A percentile compares a stretch with the other conserved stretches of the same genome.
phyloP scores from a whole-genome alignment of 1,140 invertebrate species.

The Aphaenogaster floridana region DNA sequence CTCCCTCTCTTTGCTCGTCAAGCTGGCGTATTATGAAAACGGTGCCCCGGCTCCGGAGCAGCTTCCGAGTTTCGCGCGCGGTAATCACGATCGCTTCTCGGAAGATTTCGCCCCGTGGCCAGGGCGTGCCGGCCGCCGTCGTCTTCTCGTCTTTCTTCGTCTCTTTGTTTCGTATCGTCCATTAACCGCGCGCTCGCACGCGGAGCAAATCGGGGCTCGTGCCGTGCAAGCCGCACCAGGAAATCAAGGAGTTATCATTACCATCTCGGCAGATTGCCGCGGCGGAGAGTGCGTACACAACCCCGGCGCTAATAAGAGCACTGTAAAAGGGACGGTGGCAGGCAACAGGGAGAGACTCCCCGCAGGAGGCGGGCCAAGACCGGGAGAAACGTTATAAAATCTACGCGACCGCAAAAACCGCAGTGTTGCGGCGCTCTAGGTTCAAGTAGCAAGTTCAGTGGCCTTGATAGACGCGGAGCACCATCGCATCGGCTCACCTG shows the following conservation, averaged over 20 bases:
- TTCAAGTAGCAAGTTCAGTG: slow-evolving; percentile 82
- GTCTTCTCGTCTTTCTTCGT: slow-evolving; percentile 59
- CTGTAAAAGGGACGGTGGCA: slow-evolving; percentile 55
- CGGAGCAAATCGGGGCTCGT: slow-evolving; percentile 72
- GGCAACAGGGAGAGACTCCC: background rate
- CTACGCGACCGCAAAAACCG: slow-evolving; percentile 79
- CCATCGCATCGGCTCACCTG: background rate
- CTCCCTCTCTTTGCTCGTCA: background rate
- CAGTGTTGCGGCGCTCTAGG: slow-evolving; percentile 71
- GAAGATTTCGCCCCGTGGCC: slow-evolving; percentile 75
- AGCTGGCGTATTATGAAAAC: slow-evolving; percentile 65
- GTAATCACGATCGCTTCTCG: slow-evolving; percentile 72
- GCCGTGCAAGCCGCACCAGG: slow-evolving; percentile 79
- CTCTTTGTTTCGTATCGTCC: slow-evolving; percentile 72
- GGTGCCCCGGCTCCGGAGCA: slow-evolving; percentile 60
- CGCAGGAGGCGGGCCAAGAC: slow-evolving; percentile 18
- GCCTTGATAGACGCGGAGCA: slow-evolving; percentile 73
- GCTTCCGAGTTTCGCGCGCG: slow-evolving; percentile 75
- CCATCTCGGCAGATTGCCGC: slow-evolving; percentile 73
- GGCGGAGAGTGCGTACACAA: slow-evolving; percentile 60
- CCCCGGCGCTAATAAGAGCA: slow-evolving; percentile 73
- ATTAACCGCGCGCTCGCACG: slow-evolving; percentile 67
- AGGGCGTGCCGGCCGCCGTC: slow-evolving; percentile 66
- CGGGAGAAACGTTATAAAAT: slow-evolving; percentile 79
- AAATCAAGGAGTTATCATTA: slow-evolving; percentile 82